Evolutionary conservation across 2,888 invertebrate species (phyloP).

Genomic region (Cremastobaeus sp.): DNA sequence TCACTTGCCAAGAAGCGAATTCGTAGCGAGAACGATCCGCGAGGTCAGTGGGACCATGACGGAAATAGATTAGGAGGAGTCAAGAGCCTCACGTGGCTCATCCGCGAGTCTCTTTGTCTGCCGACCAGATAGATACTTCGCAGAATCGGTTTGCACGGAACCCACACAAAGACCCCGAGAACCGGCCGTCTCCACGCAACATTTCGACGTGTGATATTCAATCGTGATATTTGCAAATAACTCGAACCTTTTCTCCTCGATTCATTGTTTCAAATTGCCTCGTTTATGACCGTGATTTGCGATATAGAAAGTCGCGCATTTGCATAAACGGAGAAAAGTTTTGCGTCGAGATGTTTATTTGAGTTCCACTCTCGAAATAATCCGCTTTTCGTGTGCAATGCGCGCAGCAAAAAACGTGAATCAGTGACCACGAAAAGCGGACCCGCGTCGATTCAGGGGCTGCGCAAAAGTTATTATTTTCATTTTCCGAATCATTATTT

Average conservation of each 20-base stretch:
- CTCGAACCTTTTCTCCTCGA: slow-evolving; percentile 1
- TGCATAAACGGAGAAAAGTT: slow-evolving; percentile 25
- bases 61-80: slow-evolving; percentile 59
- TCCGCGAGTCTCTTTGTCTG: slow-evolving; percentile 54
- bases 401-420: too few species aligned
- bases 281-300: slow-evolving; percentile 21
- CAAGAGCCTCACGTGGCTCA: slow-evolving; percentile 60
- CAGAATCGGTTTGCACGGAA: not conserved
- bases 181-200: too few species aligned
- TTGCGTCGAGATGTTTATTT: too few species aligned
- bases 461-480: too few species aligned
- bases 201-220: too few species aligned
- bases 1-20: slow-evolving; percentile 15
- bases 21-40: slow-evolving; percentile 45
- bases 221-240: too few species aligned
- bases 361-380: too few species aligned
- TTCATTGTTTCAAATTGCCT: slow-evolving; percentile 17
- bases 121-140: slow-evolving; percentile 10
- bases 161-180: slow-evolving; percentile 10
- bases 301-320: slow-evolving; percentile 25
- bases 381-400: too few species aligned
- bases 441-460: too few species aligned
- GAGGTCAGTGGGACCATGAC: slow-evolving; percentile 62
- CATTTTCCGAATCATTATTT: too few species aligned
- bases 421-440: too few species aligned